Conservation (phyloP, 2,888 invertebrate genomes). For the Drosophila emarginata region DNA sequence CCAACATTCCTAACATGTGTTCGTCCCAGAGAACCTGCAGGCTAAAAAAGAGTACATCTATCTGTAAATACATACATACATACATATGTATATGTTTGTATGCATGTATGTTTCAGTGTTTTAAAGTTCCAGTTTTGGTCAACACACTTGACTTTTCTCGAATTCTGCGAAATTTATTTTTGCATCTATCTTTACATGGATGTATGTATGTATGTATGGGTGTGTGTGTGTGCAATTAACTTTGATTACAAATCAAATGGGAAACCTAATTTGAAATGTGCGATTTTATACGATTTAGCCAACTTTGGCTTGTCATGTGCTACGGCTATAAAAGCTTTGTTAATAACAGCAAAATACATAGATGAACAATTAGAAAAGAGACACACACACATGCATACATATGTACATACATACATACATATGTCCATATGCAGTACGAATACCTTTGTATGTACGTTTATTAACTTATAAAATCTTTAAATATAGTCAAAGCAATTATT, state of each 20-base stretch:
- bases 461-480: not conserved
- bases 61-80: slow-evolving; percentile 12
- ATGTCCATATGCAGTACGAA: too few relatives aligned
- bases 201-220: slow-evolving; percentile 1
- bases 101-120: slow-evolving; percentile 11
- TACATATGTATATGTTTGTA: slow-evolving; percentile 36
- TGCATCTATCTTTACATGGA: slow-evolving; percentile 4
- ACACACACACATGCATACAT: slow-evolving; percentile 1
- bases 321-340: slow-evolving; percentile 47
- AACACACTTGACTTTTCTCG: slow-evolving; percentile 45
- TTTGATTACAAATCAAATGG: slow-evolving; percentile 54
- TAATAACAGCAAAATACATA: slow-evolving; percentile 42
- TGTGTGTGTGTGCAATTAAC: slow-evolving; percentile 17
- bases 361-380: slow-evolving; percentile 27
- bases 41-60: slow-evolving; percentile 3
- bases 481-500: not conserved
- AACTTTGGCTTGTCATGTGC: slow-evolving; percentile 56
- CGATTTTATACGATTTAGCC: slow-evolving; percentile 37
- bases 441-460: not conserved
- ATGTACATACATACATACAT: too few relatives aligned
- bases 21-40: not conserved
- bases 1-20: not conserved
- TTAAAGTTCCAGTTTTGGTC: slow-evolving; percentile 41
- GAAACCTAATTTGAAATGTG: slow-evolving; percentile 37
- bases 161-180: slow-evolving; percentile 43